Evolutionary conservation across 2,797 vertebrate genomes (phyloP), one percentile per base, ranked within the genome.

Genomic region (Morus bassanus): DNA sequence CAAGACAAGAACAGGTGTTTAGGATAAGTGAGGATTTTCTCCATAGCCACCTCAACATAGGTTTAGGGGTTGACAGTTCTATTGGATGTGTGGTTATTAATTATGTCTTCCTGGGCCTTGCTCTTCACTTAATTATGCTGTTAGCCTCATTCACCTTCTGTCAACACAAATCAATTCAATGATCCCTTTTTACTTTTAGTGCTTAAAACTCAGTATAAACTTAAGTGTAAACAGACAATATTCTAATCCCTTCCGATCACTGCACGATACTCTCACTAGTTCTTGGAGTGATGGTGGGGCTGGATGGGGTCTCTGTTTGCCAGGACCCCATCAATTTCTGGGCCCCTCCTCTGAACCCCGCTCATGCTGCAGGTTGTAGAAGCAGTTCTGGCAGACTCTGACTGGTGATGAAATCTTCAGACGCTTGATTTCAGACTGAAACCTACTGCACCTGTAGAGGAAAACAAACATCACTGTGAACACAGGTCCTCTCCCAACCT

Each of bases 331-430:
- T 97, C 98, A 99, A 96, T 99, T 99, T 93, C 98, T 98, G 93
- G 98, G 97, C 68, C 98, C 97, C 35, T 99, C 99, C 86, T 99
- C 99, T 2, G 96, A 97, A 35, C 98, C 98, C n/a, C 98, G 98
- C 96, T 99, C 99, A 0, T 99, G 99, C 93, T 99, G 99, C 73
- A 99, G 98, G 98, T 99, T 99, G 97, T 99, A 99, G 96, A 99
- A 99, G 98, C 99, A 99, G 99, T 99, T 99, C 98, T 99, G 99
- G 98, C 99, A 99, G 75, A 99, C 99, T 14, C 99, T 98, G 87
- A 99, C 99, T 0, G 99, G 99, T 1, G 99, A 99, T 0, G 99
- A 99, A 91, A 99, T 99, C 98, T 99, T 99, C 97, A 99, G 98
- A 27, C 99, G 98, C 56, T 99, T 99, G 97, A 99, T 99, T 98